A percentile compares a stretch with the other conserved stretches of the same genome.
Conservation (phyloP, 2,797 vertebrate genomes). For the Simalia tracyae region DNA sequence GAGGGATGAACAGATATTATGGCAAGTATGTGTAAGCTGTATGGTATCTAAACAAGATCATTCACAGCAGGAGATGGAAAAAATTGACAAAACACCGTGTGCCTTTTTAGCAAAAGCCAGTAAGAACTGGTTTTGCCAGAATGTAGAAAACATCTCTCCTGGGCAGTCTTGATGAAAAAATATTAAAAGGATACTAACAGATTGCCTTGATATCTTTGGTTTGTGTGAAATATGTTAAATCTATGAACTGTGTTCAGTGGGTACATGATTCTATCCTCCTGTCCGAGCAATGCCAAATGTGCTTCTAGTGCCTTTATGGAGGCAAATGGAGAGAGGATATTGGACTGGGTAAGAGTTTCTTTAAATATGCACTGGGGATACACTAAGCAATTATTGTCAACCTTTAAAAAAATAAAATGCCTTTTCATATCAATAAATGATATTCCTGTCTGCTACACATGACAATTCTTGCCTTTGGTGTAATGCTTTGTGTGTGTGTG, state of each 20-base stretch:
- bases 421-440: slow-evolving; percentile 3
- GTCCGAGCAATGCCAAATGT: slow-evolving; percentile 6
- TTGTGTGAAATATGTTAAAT: background rate
- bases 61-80: background rate
- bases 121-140: background rate
- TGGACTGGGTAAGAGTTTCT: background rate
- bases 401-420: slow-evolving; percentile 19
- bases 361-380: background rate
- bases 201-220: background rate
- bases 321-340: background rate
- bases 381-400: slow-evolving; percentile 18
- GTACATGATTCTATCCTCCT: background rate
- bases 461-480: background rate
- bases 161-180: background rate
- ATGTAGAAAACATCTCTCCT: background rate
- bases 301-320: background rate
- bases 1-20: background rate
- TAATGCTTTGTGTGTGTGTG: background rate
- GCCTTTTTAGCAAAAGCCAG: background rate
- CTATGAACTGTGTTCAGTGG: background rate
- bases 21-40: background rate
- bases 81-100: background rate
- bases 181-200: background rate
- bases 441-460: background rate
- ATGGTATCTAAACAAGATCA: background rate